Percentiles rank a stretch among this genome's conserved stretches.
phyloP scores from a whole-genome alignment of 2,888 invertebrate genomes.

The Ptychoptera albimana region DNA sequence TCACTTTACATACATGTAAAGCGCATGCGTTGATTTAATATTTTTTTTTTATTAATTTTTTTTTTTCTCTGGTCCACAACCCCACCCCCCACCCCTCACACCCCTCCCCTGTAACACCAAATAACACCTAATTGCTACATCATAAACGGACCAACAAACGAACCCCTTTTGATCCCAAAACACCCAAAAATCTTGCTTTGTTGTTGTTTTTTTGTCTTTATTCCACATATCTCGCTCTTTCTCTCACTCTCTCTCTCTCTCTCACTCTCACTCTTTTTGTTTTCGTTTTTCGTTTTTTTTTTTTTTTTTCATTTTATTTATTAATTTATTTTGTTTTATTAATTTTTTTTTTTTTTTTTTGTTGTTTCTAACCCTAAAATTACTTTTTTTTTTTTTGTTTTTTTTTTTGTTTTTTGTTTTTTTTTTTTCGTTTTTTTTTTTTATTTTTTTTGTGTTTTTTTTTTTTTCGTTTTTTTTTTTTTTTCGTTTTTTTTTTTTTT shows the following conservation, averaged over 20 bases:
- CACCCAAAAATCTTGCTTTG: not conserved
- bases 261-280: not conserved
- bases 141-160: too few species aligned
- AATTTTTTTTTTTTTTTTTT: constrained; percentile 3
- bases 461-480: constrained; percentile 9
- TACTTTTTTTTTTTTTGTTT: constrained; percentile 3
- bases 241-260: not conserved
- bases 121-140: too few species aligned
- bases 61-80: too few species aligned
- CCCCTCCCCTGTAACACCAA: too few species aligned
- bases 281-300: not conserved
- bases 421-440: constrained; percentile 5
- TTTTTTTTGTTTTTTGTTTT: constrained; percentile 6
- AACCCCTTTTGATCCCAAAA: too few species aligned
- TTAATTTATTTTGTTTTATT: not conserved
- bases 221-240: not conserved
- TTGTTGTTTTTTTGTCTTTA: not conserved
- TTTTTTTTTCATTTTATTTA: not conserved
- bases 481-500: constrained; percentile 9
- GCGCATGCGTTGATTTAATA: too few species aligned
- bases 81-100: too few species aligned
- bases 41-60: too few species aligned
- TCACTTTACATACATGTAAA: too few species aligned
- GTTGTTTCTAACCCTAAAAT: constrained; percentile 2
- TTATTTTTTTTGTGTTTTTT: constrained; percentile 8